Conservation (phyloP, 1,140 invertebrate species). For the roundworm (Caenorhabditis elegans) region WBcel235 BX284602.5:3972001-3972500, state of each 20-base stretch:
- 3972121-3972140: too few species aligned
- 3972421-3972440: too few species aligned
- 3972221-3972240: too few species aligned
- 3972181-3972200: too few species aligned
- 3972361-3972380: neutral
- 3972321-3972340: neutral
- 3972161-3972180: too few species aligned
- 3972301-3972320: neutral
- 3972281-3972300: conserved; percentile 2
- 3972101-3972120: too few species aligned
- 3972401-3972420: too few species aligned
- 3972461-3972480: too few species aligned
- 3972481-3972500: too few species aligned
- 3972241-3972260: neutral
- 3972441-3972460: too few species aligned
- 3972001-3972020: neutral
- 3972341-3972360: neutral
- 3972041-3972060: neutral
- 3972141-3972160: too few species aligned
- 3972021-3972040: neutral
- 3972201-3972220: too few species aligned
- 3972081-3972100: neutral
- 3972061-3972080: neutral
- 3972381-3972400: neutral
- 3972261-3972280: neutral